Conservation (phyloP, 2,888 invertebrate genomes). For the Drosophila mimica region DNA sequence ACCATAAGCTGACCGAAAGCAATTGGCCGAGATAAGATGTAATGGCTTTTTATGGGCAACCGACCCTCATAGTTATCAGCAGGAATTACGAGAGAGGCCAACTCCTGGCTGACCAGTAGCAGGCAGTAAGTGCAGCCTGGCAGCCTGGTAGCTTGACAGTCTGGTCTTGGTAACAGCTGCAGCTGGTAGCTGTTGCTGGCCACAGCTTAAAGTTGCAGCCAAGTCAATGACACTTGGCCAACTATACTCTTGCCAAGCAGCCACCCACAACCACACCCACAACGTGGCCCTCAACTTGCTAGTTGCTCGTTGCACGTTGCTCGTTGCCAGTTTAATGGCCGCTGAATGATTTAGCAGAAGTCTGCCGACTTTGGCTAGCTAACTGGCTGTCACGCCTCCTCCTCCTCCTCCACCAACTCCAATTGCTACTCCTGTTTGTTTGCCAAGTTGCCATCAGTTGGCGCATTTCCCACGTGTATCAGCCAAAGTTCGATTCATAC, state of each 20-base stretch:
- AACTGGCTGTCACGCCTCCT: slow-evolving; percentile 9
- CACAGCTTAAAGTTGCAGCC: slow-evolving; percentile 42
- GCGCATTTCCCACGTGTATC: slow-evolving; percentile 69
- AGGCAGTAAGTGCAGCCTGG: not conserved
- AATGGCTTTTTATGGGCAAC: slow-evolving; percentile 66
- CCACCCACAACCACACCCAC: slow-evolving; percentile 26
- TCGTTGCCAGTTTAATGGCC: slow-evolving; percentile 67
- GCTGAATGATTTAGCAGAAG: slow-evolving; percentile 75
- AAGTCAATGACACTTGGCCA: slow-evolving; percentile 72
- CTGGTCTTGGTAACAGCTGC: not conserved
- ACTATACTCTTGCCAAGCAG: slow-evolving; percentile 34
- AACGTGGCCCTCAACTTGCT: slow-evolving; percentile 28
- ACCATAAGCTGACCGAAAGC: slow-evolving; percentile 60
- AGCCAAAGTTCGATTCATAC: slow-evolving; percentile 54
- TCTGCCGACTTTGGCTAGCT: slow-evolving; percentile 24
- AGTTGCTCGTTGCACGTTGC: slow-evolving; percentile 23
- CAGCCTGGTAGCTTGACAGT: slow-evolving; percentile 1
- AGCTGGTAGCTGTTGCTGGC: slow-evolving; percentile 22
- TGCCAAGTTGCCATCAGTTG: slow-evolving; percentile 60
- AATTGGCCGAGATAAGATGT: slow-evolving; percentile 77
- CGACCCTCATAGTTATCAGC: slow-evolving; percentile 61
- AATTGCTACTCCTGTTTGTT: slow-evolving; percentile 17
- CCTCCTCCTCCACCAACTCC: not conserved
- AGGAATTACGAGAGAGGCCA: slow-evolving; percentile 58
- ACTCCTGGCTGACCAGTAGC: slow-evolving; percentile 19